These are phyloP conservation scores for Coranthus polyacanthus DNA, from an alignment of 2,797 vertebrate genomes.

Conservation along the genomic window DNA sequence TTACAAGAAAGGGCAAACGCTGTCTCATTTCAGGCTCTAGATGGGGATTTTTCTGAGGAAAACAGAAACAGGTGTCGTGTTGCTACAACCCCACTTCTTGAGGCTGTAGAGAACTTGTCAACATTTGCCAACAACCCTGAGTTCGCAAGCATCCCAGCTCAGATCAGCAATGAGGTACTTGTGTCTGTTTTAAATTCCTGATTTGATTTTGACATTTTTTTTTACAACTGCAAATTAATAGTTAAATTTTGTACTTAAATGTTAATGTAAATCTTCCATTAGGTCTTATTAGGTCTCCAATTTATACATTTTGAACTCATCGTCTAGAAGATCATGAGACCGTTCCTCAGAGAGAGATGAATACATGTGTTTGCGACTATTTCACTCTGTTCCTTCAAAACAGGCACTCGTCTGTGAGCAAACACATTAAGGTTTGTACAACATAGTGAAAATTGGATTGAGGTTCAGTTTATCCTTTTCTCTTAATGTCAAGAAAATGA, in stretches of 20 bases:
- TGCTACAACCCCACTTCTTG: slow-evolving; percentile 93
- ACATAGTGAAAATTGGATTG: slow-evolving; percentile 36
- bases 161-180: slow-evolving; percentile 95
- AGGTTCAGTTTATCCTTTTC: slow-evolving; percentile 49
- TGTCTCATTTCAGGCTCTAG: slow-evolving; percentile 87
- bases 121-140: slow-evolving; percentile 97
- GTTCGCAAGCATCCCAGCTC: slow-evolving; percentile 96
- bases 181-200: slow-evolving; percentile 25
- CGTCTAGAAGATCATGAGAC: slow-evolving; percentile 24
- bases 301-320: no score
- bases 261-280: no score
- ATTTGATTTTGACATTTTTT: slow-evolving; percentile 21
- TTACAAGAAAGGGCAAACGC: slow-evolving; percentile 7
- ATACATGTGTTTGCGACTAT: slow-evolving; percentile 57
- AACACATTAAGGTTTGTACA: slow-evolving; percentile 55
- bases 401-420: slow-evolving; percentile 50
- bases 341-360: slow-evolving; percentile 34
- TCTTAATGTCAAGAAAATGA: slow-evolving; percentile 50
- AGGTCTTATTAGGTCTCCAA: no score
- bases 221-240: neutral
- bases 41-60: slow-evolving; percentile 98
- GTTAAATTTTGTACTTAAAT: no score
- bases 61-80: slow-evolving; percentile 93
- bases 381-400: slow-evolving; percentile 58
- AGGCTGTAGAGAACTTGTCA: slow-evolving; percentile 96